These are phyloP conservation scores for Charanyca ferruginea DNA, from an alignment of 2,888 invertebrate genomes.

Conservation along the genomic window DNA sequence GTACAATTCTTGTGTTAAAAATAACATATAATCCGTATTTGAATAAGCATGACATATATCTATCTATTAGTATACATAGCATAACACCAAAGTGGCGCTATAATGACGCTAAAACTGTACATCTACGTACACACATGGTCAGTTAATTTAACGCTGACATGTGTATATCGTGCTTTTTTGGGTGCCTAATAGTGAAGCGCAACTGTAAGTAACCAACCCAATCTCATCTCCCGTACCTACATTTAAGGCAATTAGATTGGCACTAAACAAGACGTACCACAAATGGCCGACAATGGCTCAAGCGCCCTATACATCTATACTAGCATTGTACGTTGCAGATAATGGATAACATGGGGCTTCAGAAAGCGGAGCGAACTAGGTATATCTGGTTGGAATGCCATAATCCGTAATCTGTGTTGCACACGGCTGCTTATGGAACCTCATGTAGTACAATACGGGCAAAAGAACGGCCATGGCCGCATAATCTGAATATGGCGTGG, in stretches of 20 bases:
- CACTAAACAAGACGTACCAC: conserved; percentile 12
- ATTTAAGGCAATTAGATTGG: too few relatives aligned
- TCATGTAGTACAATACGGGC: background rate
- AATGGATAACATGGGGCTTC: conserved; percentile 5
- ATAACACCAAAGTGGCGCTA: conserved; percentile 16
- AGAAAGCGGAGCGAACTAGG: background rate
- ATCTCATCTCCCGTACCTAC: background rate
- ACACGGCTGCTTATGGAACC: background rate
- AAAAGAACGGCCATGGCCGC: background rate
- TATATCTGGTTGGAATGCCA: conserved; percentile 1
- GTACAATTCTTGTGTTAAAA: too few relatives aligned
- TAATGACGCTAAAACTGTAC: conserved; percentile 42
- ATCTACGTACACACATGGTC: background rate
- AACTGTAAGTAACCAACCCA: background rate
- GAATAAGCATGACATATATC: conserved; percentile 44
- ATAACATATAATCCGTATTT: conserved; percentile 29
- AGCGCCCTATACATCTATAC: background rate
- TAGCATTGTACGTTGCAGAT: background rate
- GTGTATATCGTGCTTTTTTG: conserved; percentile 1
- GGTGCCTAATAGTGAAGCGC: conserved; percentile 6
- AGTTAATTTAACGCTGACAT: background rate
- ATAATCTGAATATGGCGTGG: background rate
- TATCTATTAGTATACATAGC: conserved; percentile 5
- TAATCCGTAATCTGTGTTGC: background rate
- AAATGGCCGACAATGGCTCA: background rate